Evolutionary conservation across 2,888 invertebrate species (phyloP).

Genomic region (Stratiomys singularior): DNA sequence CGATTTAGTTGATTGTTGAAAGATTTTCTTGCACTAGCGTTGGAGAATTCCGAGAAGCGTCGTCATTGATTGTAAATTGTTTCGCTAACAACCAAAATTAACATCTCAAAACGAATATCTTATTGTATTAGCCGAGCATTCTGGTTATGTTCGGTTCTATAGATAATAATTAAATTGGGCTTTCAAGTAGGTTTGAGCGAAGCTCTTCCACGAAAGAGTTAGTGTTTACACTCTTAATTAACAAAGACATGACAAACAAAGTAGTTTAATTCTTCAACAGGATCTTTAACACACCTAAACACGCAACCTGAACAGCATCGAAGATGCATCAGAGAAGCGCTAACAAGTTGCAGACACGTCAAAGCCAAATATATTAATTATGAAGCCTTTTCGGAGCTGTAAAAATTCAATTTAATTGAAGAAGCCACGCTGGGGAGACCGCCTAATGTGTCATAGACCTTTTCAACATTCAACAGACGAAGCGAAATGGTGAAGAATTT

Average conservation of each 20-base stretch:
- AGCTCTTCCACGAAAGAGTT: too few relatives aligned
- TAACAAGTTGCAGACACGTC: not conserved
- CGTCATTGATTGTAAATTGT: too few relatives aligned
- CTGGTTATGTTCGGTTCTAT: too few relatives aligned
- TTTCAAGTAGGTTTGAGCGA: too few relatives aligned
- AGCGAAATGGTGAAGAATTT: not conserved
- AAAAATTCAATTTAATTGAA: not conserved
- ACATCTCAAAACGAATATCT: too few relatives aligned
- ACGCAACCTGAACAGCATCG: not conserved
- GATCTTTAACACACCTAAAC: not conserved
- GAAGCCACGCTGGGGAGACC: slow-evolving; percentile 27
- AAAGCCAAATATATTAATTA: not conserved
- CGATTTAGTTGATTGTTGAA: too few relatives aligned
- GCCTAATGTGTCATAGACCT: slow-evolving; percentile 31
- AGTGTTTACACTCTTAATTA: not conserved
- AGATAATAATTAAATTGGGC: too few relatives aligned
- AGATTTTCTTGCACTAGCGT: too few relatives aligned
- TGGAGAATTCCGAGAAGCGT: too few relatives aligned
- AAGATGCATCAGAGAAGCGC: not conserved
- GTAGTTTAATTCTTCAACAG: not conserved
- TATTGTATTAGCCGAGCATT: too few relatives aligned
- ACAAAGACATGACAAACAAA: not conserved
- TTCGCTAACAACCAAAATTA: too few relatives aligned
- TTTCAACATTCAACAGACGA: not conserved
- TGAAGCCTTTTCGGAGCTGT: not conserved